Evolutionary conservation across 2,113 vertebrate species (phyloP).

Genomic region (Xiphophorus hellerii): DNA sequence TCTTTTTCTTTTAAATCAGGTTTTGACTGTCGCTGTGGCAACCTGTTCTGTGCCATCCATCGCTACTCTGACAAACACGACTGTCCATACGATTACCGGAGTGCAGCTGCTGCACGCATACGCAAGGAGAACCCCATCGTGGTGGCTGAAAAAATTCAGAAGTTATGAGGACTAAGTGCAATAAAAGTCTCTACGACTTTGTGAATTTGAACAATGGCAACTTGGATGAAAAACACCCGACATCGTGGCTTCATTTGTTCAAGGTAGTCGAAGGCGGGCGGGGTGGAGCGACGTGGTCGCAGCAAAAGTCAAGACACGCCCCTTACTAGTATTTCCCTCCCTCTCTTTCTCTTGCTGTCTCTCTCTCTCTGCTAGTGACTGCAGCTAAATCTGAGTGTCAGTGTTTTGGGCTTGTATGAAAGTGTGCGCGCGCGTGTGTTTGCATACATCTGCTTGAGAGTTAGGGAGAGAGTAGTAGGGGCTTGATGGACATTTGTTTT

Average conservation of each 20-base stretch:
- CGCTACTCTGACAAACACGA: conserved; percentile 91
- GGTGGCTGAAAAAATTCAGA: conserved; percentile 91
- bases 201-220: conserved; percentile 74
- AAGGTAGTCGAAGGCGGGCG: conserved; percentile 64
- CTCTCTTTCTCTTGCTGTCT: conserved; percentile 60
- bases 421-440: conserved; percentile 16
- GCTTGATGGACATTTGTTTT: conserved; percentile 60
- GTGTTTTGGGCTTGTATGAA: conserved; percentile 32
- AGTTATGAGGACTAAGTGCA: conserved; percentile 84
- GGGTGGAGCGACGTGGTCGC: conserved; percentile 46
- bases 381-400: conserved; percentile 28
- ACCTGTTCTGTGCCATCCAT: conserved; percentile 90
- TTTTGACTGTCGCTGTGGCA: conserved; percentile 91
- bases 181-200: conserved; percentile 60
- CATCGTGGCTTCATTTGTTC: conserved; percentile 77
- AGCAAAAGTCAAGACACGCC: conserved; percentile 63
- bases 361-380: conserved; percentile 69
- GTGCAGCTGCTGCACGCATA: conserved; percentile 88
- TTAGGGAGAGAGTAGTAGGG: conserved; percentile 61
- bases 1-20: conserved; percentile 66
- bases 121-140: conserved; percentile 92
- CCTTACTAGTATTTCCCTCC: conserved; percentile 76
- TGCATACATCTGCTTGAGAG: conserved; percentile 61
- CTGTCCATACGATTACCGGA: conserved; percentile 91
- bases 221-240: conserved; percentile 72